These are phyloP conservation scores for Rhynchopsitta pachyrhyncha DNA, from an alignment of 2,113 vertebrate genomes.

Conservation along the genomic window DNA sequence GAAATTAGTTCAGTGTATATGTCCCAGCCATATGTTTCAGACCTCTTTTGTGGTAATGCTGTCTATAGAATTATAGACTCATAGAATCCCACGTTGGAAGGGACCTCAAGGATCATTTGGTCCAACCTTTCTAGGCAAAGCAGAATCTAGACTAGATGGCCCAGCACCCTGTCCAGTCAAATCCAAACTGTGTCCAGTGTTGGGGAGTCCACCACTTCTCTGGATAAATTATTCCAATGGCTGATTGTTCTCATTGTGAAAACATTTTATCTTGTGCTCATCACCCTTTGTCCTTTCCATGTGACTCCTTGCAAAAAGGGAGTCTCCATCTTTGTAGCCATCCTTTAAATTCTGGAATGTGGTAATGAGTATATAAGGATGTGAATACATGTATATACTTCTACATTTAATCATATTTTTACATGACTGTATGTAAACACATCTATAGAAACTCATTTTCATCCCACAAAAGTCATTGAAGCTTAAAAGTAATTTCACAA, in stretches of 20 bases:
- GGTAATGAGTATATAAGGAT: neutral
- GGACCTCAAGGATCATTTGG: neutral
- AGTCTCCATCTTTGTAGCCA: neutral
- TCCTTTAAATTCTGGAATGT: neutral
- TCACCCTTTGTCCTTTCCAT: neutral
- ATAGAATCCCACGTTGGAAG: neutral
- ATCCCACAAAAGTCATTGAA: neutral
- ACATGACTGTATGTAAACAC: neutral
- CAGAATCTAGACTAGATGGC: neutral
- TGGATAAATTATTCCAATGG: neutral
- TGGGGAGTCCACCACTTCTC: neutral
- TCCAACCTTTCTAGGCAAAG: neutral
- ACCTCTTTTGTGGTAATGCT: neutral
- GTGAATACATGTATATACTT: neutral
- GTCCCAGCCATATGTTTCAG: neutral
- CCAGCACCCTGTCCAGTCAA: neutral
- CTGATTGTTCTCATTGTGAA: neutral
- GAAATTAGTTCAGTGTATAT: neutral
- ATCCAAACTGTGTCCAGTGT: neutral
- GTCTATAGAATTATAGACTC: neutral
- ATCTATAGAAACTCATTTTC: neutral
- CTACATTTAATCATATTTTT: neutral
- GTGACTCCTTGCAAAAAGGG: neutral
- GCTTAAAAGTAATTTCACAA: neutral
- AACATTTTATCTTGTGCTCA: neutral